Conservation (phyloP, 2,888 invertebrate genomes). For the Dryococelus australis region DNA sequence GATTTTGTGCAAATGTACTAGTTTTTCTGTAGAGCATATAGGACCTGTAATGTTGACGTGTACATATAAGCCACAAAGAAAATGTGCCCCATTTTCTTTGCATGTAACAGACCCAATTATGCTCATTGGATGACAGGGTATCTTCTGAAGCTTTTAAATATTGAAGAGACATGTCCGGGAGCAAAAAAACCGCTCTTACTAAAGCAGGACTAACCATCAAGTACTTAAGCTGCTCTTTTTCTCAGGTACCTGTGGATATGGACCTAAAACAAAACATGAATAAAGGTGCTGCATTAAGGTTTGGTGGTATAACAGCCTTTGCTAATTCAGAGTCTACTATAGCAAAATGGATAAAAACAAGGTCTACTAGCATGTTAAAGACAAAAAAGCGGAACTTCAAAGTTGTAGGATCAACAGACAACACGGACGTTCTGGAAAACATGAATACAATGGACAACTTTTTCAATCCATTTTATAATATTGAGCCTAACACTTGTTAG, state of each 20-base stretch:
- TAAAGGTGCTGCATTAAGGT: not conserved
- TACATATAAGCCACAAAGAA: too few relatives aligned
- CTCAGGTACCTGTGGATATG: not conserved
- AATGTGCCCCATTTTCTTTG: too few relatives aligned
- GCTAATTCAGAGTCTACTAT: not conserved
- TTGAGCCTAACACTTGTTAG: not conserved
- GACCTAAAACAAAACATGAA: not conserved
- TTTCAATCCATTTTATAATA: not conserved
- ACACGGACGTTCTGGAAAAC: not conserved
- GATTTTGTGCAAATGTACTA: too few relatives aligned
- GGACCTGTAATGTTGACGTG: too few relatives aligned
- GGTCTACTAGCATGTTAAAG: not conserved
- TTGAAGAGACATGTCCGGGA: not conserved
- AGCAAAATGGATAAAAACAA: not conserved
- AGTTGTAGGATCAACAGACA: not conserved
- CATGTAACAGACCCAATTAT: not conserved
- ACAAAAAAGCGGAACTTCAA: not conserved
- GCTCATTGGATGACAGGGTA: slow-evolving; percentile 7
- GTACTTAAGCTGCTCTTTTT: not conserved
- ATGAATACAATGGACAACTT: slow-evolving; percentile 4
- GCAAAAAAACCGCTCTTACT: not conserved
- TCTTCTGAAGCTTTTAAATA: not conserved
- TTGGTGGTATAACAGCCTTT: not conserved
- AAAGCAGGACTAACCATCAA: not conserved
- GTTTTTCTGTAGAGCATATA: too few relatives aligned